Percentiles rank a stretch among this genome's conserved stretches.
Evolutionary conservation across 2,797 vertebrate species (phyloP).

Genomic region (Chaunax sp.): DNA sequence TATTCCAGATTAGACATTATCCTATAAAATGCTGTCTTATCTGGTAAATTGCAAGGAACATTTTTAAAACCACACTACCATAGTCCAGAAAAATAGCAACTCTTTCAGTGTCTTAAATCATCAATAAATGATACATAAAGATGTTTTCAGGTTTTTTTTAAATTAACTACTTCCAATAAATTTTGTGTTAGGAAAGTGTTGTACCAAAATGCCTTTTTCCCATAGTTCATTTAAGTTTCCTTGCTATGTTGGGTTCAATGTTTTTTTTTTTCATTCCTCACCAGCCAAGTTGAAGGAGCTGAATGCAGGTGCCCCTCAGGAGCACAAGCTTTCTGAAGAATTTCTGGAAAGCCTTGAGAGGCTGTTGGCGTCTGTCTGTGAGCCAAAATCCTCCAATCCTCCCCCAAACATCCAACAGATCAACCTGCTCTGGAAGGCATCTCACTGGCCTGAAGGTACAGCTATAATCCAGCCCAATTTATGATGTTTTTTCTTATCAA

Average conservation of each 20-base stretch:
- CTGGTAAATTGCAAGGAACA: too few species aligned
- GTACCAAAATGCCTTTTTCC: neutral
- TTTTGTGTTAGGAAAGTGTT: neutral
- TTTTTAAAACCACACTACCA: too few species aligned
- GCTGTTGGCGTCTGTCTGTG: conserved; percentile 85
- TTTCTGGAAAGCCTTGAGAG: conserved; percentile 87
- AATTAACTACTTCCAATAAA: neutral
- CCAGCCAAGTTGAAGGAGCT: conserved; percentile 96
- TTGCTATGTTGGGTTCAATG: neutral
- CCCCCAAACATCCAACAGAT: conserved; percentile 88
- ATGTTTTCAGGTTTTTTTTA: too few species aligned
- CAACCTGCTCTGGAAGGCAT: conserved; percentile 91
- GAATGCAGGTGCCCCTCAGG: conserved; percentile 86
- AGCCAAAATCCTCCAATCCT: conserved; percentile 74
- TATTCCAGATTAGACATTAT: too few species aligned
- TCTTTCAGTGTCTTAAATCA: too few species aligned
- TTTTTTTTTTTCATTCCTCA: conserved; percentile 29
- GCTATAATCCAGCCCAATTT: too few species aligned
- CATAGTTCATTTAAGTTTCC: neutral
- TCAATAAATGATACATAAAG: too few species aligned
- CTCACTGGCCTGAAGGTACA: conserved; percentile 96
- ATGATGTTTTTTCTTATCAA: neutral
- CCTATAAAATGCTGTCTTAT: too few species aligned
- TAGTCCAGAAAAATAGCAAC: too few species aligned
- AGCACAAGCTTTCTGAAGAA: conserved; percentile 90